Base-by-base conservation (phyloP, 2,797 vertebrate genomes). In the Okamejei kenojei region DNA sequence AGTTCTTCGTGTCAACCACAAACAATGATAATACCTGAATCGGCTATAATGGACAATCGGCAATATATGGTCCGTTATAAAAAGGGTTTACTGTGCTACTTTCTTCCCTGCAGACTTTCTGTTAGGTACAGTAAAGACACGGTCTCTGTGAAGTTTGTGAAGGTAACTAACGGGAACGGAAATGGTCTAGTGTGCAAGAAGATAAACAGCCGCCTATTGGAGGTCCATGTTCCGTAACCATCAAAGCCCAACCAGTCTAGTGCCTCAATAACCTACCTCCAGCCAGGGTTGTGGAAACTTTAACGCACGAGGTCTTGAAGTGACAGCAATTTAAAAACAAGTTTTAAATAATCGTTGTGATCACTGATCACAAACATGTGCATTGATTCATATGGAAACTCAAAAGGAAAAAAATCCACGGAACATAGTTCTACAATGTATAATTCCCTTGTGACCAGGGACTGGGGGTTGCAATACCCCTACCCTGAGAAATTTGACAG, bases 181-280 rank as follows among this genome's bases (percentile, higher is more conserved):
- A 76, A 54, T n/a, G 21, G 35, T 54, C 68, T 38, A 0, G 26
- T 76, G 35, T 76, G 68, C 71, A 92, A 92, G 90, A 92, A 92
- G 90, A 73, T n/a, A 92, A 92, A 58, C 29, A 92, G 71, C 54
- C 90, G 15, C 68, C 15, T 76, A 54, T 76, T 92, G 10, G 90
- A 92, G 90, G 32, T 92, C 68, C 71, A 74, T 1, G 90, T 58
- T 92, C 71, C 71, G 17, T 92, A 54, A 92, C 13, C 3, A 21
- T 54, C n/a, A 45, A 23, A 35, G 38, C 9, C 63, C 13, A 71
- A 38, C 23, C 86, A 35, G 13, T 35, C n/a, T 26, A 84, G 81
- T 29, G 10, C 26, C 81, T 84, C 26, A 17, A 29, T n/a, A 7
- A 68, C 0, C 63, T 21, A 88, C n/a, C 84, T 68, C n/a, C 7